Base-by-base conservation (phyloP, 92 coral and sea anemone genomes). In the Meandrina meandrites region DNA sequence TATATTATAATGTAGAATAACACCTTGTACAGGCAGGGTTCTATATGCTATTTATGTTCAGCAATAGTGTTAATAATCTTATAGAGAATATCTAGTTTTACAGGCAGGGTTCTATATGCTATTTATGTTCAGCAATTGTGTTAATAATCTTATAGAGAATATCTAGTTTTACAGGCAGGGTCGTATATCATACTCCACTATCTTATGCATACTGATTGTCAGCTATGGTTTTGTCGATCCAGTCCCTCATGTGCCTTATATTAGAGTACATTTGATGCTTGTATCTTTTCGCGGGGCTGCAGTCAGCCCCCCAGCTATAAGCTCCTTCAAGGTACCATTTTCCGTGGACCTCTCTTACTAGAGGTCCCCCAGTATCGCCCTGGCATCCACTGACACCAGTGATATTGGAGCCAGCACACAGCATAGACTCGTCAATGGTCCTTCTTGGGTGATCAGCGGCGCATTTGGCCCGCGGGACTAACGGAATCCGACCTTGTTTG, bases 351-450 rank as follows among this genome's bases (percentile, higher is more conserved):
- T 91, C 88, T 53, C 94, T 89, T 57, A 79, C 81, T 35, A 94
- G 88, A 90, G 96, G 96, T 9, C 91, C 94, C 76, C 96, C 96
- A 31, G 89, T 89, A 68, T 94, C 96, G 64, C 81, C 90, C 85
- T 89, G 90, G 58, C 96, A 94, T 31, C 91, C 94, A 45, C 92
- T 93, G 32, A 89, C 87, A 28, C 80, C 75, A 27, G 88, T 83
- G 62, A 83, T 79, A 21, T 35, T 87, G 48, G 89, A 88, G 17
- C 89, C 89, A 18, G 93, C 96, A 54, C 94, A 93, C 24, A 91
- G 74, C 96, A 93, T 91, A 24, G 96, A 94, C n/a, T 75, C 79
- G 81, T 94, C 93, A 75, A 86, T 87, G 35, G 86, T 80, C 40
- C 69, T 89, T 21, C 57, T 57, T 5, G 89, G 86, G 70, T 86